Evolutionary conservation across 2,888 invertebrate genomes (phyloP).

Genomic region (Pollenia angustigena): DNA sequence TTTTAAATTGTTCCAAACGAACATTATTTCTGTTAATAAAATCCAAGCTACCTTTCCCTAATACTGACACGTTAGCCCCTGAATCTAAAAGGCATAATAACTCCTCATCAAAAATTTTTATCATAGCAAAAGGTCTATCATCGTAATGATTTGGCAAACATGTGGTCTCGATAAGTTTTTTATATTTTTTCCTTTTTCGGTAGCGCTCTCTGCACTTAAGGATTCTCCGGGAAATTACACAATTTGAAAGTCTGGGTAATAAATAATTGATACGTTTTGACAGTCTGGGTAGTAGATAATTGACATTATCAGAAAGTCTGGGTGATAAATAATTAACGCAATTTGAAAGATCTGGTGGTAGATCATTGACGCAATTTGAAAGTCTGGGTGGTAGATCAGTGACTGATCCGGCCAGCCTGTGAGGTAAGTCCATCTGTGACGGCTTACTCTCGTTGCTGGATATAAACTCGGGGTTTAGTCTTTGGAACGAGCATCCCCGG

Average conservation of each 20-base stretch:
- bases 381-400: too few relatives aligned
- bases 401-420: neutral
- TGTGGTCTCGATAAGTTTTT: slow-evolving; percentile 27
- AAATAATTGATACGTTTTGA: neutral
- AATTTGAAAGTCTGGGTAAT: neutral
- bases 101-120: slow-evolving; percentile 5
- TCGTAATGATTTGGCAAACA: neutral
- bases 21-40: slow-evolving; percentile 18
- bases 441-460: neutral
- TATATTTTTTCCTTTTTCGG: neutral
- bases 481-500: slow-evolving; percentile 35
- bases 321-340: neutral
- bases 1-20: neutral
- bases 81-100: slow-evolving; percentile 13
- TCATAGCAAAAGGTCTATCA: slow-evolving; percentile 27
- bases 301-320: neutral
- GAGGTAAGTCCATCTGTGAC: slow-evolving; percentile 7
- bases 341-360: too few relatives aligned
- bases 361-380: too few relatives aligned
- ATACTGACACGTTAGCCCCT: neutral
- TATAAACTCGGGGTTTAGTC: slow-evolving; percentile 15
- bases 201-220: neutral
- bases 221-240: neutral
- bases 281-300: neutral
- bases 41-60: neutral